These are phyloP conservation scores for Peromyscus aztecus DNA, from an alignment of 2,797 vertebrate species.

Conservation along the genomic window DNA sequence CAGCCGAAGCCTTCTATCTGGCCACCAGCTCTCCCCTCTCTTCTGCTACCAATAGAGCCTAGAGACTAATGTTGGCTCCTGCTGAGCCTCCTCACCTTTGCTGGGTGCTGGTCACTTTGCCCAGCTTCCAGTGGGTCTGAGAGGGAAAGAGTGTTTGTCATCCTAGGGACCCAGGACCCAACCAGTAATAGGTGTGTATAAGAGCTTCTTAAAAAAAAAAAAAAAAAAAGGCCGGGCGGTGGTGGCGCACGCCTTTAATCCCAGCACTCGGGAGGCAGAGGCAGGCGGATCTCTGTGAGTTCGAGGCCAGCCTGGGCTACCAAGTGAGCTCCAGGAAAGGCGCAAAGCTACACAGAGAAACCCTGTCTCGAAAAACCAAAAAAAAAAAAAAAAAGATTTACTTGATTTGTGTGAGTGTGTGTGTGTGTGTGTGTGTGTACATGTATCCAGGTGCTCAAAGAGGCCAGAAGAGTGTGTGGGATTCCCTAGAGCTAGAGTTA, in stretches of 20 bases:
- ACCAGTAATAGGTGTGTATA: neutral
- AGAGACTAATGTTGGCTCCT: neutral
- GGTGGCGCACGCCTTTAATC: no score
- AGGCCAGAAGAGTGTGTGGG: neutral
- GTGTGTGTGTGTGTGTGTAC: neutral
- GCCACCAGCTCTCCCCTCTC: neutral
- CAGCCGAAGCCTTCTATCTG: conserved; percentile 11
- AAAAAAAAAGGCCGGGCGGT: no score
- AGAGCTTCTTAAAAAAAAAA: neutral
- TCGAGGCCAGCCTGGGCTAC: no score
- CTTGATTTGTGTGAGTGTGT: neutral
- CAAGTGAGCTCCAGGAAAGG: no score
- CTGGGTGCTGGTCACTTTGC: neutral
- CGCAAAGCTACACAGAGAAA: no score
- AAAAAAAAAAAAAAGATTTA: neutral
- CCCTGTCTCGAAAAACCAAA: no score
- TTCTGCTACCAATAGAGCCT: neutral
- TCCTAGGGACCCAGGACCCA: neutral
- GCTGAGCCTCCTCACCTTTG: neutral
- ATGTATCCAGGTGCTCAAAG: neutral
- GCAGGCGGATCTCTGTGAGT: no score
- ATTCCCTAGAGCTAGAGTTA: neutral
- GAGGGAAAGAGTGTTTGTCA: neutral
- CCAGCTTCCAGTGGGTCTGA: neutral
- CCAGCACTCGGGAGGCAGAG: no score